Base-by-base conservation (phyloP, 2,113 vertebrate genomes). In the Gambusia affinis region DNA sequence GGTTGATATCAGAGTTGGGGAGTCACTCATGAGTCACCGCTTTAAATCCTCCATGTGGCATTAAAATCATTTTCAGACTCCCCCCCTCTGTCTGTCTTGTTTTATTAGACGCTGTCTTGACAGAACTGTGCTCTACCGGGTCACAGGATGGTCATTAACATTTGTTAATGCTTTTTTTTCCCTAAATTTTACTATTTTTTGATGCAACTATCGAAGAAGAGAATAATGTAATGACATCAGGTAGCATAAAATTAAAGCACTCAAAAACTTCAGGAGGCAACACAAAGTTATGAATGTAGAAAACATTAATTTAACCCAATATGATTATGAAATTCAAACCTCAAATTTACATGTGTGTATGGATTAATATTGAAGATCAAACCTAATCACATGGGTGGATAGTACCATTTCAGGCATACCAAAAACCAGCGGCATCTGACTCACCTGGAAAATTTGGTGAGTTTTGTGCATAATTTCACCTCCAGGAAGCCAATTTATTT, bases 21-120 rank as follows among this genome's bases (percentile, higher is more conserved):
- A 82, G 78, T 73, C 79, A 78, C 75, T 75, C 70, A 64, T 87
- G 87, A 91, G 82, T 92, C 92, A 92, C 84, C 35, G 78, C 79
- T 84, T 76, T 75, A 78, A 82, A 86, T 80, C 79, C 72, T 87
- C 79, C 74, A 66, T 75, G 82, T 89, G 89, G 82, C 88, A 89
- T 90, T 84, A 86, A 84, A 85, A 85, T 92, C 87, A 85, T 86
- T 84, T 85, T 80, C 80, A 71, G 81, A 84, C 87, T 78, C 68
- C 39, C 65, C 65, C 11, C 37, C 44, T 54, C 47, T 84, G 77
- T 60, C 30, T 67, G 39, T 80, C 39, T 76, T 37, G 73, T 76
- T 77, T 70, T 85, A 61, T 70, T 68, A 76, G 77, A 81, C 72
- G 60, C 69, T 75, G 33, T 82, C 73, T 79, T 92, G 88, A 87